These are phyloP conservation scores for Sialia sialis DNA, from an alignment of 2,113 vertebrate genomes.

Conservation along the genomic window DNA sequence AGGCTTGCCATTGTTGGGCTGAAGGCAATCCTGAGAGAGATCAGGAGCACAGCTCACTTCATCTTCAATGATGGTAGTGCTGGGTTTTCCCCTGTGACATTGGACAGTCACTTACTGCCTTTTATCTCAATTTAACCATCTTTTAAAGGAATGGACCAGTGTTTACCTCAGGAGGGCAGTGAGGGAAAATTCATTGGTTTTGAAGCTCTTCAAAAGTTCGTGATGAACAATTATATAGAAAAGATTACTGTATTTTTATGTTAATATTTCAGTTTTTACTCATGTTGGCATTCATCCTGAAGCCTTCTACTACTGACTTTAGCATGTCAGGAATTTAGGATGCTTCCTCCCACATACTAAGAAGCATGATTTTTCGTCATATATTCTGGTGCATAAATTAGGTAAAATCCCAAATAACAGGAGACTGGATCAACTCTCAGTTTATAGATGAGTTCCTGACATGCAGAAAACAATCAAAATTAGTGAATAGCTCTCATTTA, in stretches of 20 bases:
- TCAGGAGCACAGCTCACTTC: neutral
- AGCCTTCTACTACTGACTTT: neutral
- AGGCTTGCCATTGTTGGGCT: neutral
- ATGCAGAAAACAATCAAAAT: neutral
- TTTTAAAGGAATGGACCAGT: neutral
- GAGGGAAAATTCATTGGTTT: neutral
- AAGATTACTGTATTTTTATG: neutral
- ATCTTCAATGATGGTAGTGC: fast-evolving
- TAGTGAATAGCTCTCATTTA: neutral
- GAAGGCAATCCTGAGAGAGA: neutral
- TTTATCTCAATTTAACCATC: neutral
- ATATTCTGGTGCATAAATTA: neutral
- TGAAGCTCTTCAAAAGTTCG: neutral
- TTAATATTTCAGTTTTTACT: neutral
- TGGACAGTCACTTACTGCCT: neutral
- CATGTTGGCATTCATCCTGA: neutral
- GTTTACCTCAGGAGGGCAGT: neutral
- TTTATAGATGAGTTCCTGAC: neutral
- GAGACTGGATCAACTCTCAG: neutral
- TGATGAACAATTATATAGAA: neutral
- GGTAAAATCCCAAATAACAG: neutral
- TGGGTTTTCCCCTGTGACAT: neutral
- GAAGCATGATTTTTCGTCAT: neutral
- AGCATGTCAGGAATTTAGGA: neutral
- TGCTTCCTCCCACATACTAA: neutral